Conservation (phyloP, 2,113 vertebrate genomes). For the Micromys minutus region DNA sequence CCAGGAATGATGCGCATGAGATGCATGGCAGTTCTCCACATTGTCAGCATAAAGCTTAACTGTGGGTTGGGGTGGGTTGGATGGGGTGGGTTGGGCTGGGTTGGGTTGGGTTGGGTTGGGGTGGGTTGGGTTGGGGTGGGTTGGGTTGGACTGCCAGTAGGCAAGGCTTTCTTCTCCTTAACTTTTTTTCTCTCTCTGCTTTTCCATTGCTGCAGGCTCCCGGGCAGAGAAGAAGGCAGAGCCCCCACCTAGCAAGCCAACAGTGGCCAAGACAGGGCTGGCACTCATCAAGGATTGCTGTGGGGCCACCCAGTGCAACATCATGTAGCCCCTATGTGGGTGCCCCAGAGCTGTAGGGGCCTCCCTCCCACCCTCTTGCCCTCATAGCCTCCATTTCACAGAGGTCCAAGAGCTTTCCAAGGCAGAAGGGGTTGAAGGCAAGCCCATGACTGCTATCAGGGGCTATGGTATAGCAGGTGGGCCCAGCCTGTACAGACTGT, state of each 20-base stretch:
- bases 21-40: neutral
- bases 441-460: slow-evolving; percentile 75
- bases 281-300: slow-evolving; percentile 98
- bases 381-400: slow-evolving; percentile 67
- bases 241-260: slow-evolving; percentile 94
- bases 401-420: slow-evolving; percentile 72
- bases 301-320: slow-evolving; percentile 92
- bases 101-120: neutral
- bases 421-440: slow-evolving; percentile 75
- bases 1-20: neutral
- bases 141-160: neutral
- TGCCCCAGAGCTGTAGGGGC: slow-evolving; percentile 50
- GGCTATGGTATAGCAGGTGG: slow-evolving; percentile 48
- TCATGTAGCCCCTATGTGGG: slow-evolving; percentile 90
- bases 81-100: neutral
- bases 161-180: neutral
- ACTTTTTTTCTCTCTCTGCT: neutral
- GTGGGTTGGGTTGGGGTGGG: neutral
- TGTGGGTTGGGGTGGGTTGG: neutral
- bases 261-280: slow-evolving; percentile 92
- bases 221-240: slow-evolving; percentile 93
- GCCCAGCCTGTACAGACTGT: slow-evolving; percentile 77
- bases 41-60: neutral
- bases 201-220: slow-evolving; percentile 84
- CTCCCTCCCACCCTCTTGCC: slow-evolving; percentile 68